Conservation (phyloP, 2,888 invertebrate species). For the Ennomos quercinarius region DNA sequence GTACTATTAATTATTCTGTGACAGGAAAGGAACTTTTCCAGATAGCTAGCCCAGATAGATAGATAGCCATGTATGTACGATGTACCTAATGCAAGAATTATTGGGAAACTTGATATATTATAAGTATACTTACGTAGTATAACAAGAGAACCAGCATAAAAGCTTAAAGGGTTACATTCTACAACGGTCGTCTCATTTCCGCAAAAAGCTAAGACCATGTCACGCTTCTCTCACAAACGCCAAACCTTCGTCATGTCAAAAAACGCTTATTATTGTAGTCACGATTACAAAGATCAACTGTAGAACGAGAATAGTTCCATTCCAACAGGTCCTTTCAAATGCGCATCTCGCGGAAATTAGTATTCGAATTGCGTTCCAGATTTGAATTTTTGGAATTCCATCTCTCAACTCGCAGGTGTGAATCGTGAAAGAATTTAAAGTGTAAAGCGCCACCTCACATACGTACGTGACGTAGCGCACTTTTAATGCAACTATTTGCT, state of each 20-base stretch:
- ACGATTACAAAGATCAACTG: slow-evolving; percentile 25
- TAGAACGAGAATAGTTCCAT: slow-evolving; percentile 25
- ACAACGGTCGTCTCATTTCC: slow-evolving; percentile 12
- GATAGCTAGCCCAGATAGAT: too few relatives aligned
- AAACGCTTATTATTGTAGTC: slow-evolving; percentile 31
- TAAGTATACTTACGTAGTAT: too few relatives aligned
- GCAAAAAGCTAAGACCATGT: slow-evolving; percentile 10
- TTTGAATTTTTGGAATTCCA: slow-evolving; percentile 34
- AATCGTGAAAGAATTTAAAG: slow-evolving; percentile 38
- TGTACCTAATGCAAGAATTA: too few relatives aligned
- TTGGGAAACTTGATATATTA: too few relatives aligned
- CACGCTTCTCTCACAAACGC: slow-evolving; percentile 16
- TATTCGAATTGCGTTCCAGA: slow-evolving; percentile 19
- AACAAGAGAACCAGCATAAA: too few relatives aligned
- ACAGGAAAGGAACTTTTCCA: too few relatives aligned
- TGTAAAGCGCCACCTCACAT: slow-evolving; percentile 8
- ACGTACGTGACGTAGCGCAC: slow-evolving; percentile 36
- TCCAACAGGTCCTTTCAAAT: slow-evolving; percentile 13
- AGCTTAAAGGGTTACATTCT: too few relatives aligned
- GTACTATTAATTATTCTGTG: too few relatives aligned
- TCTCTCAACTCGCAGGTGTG: slow-evolving; percentile 24
- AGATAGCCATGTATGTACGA: too few relatives aligned
- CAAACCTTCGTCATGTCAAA: slow-evolving; percentile 33
- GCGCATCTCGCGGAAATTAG: slow-evolving; percentile 13
- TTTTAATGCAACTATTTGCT: too few relatives aligned